phyloP scores from a whole-genome alignment of 2,888 invertebrate species.

The Portevinia maculata region DNA sequence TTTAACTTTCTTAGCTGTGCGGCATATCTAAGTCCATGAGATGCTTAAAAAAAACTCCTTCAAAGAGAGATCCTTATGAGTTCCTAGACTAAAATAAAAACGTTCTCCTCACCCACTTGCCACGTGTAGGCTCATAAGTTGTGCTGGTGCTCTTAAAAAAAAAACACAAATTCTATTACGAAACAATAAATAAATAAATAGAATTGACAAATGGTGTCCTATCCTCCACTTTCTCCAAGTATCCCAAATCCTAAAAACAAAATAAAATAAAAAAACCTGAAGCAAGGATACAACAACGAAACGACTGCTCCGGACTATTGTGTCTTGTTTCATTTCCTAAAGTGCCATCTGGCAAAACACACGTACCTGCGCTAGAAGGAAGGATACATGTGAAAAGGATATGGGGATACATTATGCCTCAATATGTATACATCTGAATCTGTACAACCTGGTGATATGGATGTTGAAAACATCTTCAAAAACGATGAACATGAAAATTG shows the following conservation, averaged over 20 bases:
- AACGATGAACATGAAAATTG: too few relatives aligned
- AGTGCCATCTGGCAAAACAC: conserved; percentile 43
- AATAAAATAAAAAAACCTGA: background rate
- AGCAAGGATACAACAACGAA: conserved; percentile 4
- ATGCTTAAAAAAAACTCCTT: too few relatives aligned
- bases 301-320: background rate
- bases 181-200: conserved; percentile 38
- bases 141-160: background rate
- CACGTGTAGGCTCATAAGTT: too few relatives aligned
- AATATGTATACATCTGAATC: background rate
- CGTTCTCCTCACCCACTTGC: too few relatives aligned
- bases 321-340: conserved; percentile 47
- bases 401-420: conserved; percentile 1
- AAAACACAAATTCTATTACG: conserved; percentile 7
- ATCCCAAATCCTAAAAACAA: conserved; percentile 1
- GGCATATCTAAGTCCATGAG: too few relatives aligned
- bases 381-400: conserved; percentile 11
- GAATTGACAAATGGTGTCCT: conserved; percentile 24
- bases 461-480: background rate
- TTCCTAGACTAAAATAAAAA: too few relatives aligned
- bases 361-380: background rate
- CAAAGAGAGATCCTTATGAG: too few relatives aligned
- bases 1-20: too few relatives aligned
- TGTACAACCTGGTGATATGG: conserved; percentile 8
- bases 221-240: background rate